Evolutionary conservation across 2,888 invertebrate species (phyloP), one percentile per base, ranked within the genome.

Genomic region (Temnothorax ravouxi): DNA sequence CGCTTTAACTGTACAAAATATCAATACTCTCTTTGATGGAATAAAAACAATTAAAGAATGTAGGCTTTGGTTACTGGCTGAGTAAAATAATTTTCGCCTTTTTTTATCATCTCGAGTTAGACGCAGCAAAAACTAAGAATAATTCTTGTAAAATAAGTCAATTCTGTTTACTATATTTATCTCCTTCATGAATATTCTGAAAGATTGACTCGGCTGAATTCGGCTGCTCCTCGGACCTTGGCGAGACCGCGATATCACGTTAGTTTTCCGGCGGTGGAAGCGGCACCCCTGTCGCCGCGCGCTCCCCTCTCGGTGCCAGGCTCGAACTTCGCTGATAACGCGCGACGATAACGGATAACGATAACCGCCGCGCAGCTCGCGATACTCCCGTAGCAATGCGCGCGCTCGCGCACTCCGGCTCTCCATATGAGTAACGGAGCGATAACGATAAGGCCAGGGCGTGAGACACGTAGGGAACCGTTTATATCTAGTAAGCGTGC

Each of bases 361-460:
- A 93, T 93, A 92, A 92, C 91, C 90, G 89, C 88, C 86, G 89
- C 88, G 89, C 90, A 89, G 89, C 89, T 89, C 84, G 87, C 87
- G 91, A 91, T 92, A 91, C 91, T 88, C 90, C 89, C 59, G 79
- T 59, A 25, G 72, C 71, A n/a, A 91, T 66, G 76, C 38, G 61
- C 61, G 64, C 66, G 50, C 64, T n/a, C n/a, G 64, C 81, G 54
- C 41, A 41, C 44, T 47, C 18, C 47, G 29, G 9, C 18, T 47
- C 86, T 89, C 88, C 93, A 92, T 93, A 92, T 93, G 93, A 94
- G 93, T 93, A 93, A 94, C 93, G 93, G 77, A 54, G 91, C 92
- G 93, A 93, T 93, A 92, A 91, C 92, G 93, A 94, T 94, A 94
- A 92, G 88, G 85, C 88, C 88, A 89, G 29, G 91, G 91, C 91